phyloP scores from a whole-genome alignment of 2,113 vertebrate genomes.

The Phalacrocorax pelagicus region DNA sequence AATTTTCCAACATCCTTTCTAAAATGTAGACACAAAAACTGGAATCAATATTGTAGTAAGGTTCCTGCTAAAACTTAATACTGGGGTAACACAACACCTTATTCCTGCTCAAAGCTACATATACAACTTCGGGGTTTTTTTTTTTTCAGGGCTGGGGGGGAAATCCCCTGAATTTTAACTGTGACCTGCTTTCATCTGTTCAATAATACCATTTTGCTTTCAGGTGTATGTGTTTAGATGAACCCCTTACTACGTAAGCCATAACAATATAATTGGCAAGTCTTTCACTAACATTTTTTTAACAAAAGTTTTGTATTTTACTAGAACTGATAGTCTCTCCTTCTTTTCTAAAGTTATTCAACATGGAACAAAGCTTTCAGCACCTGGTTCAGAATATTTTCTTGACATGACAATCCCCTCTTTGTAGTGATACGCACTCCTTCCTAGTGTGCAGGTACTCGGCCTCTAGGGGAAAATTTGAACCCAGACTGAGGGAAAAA shows the following conservation, averaged over 20 bases:
- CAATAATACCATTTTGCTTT: background rate
- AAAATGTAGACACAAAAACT: background rate
- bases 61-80: background rate
- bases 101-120: background rate
- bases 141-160: too few relatives aligned
- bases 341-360: background rate
- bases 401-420: background rate
- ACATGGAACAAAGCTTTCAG: background rate
- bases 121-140: background rate
- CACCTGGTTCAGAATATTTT: background rate
- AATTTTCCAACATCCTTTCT: constrained; percentile 56
- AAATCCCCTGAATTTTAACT: background rate
- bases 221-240: background rate
- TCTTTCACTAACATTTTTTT: background rate
- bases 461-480: background rate
- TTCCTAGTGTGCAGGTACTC: background rate
- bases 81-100: background rate
- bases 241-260: background rate
- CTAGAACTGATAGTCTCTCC: background rate
- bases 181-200: background rate
- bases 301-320: background rate
- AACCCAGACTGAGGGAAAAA: background rate
- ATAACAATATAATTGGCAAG: background rate
- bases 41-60: background rate
- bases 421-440: fast-evolving